Evolutionary conservation across 1,140 invertebrate genomes (phyloP).

Genomic region (Anadara kagoshimensis): DNA sequence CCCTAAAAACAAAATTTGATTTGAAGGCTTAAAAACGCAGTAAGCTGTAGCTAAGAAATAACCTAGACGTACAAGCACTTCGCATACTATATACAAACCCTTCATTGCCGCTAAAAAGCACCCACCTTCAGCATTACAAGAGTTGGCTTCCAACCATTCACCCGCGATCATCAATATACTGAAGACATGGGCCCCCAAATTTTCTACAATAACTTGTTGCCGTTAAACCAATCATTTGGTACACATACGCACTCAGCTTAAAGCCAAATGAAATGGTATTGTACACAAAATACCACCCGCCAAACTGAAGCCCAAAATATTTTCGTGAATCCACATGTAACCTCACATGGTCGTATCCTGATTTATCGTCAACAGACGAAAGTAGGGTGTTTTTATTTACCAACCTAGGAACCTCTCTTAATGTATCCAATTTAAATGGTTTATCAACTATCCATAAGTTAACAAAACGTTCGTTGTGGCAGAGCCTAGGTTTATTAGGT

Average conservation of each 20-base stretch:
- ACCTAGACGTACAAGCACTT: slow-evolving; percentile 25
- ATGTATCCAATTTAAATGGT: slow-evolving; percentile 33
- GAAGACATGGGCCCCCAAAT: slow-evolving; percentile 17
- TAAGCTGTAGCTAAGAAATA: slow-evolving; percentile 16
- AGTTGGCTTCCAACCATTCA: no score
- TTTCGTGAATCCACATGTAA: slow-evolving; percentile 3
- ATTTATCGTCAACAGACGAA: slow-evolving; percentile 35
- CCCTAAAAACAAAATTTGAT: slow-evolving; percentile 22
- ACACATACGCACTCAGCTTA: slow-evolving; percentile 36
- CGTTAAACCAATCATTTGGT: slow-evolving; percentile 22
- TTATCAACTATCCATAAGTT: slow-evolving; percentile 38
- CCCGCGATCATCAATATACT: slow-evolving; percentile 39
- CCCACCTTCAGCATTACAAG: no score
- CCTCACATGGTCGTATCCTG: slow-evolving; percentile 36
- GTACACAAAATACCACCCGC: slow-evolving; percentile 22
- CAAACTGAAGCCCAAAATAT: slow-evolving; percentile 38
- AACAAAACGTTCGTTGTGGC: slow-evolving; percentile 30
- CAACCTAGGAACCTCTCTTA: slow-evolving; percentile 27
- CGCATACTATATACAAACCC: slow-evolving; percentile 24
- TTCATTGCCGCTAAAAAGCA: no score
- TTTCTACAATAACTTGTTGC: slow-evolving; percentile 28
- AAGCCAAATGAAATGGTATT: slow-evolving; percentile 35
- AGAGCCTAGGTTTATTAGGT: slow-evolving; percentile 24
- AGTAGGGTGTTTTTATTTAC: slow-evolving; percentile 10
- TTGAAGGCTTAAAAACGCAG: slow-evolving; percentile 16